Evolutionary conservation across 2,888 invertebrate genomes (phyloP).

Genomic region (Campoplex capitator): DNA sequence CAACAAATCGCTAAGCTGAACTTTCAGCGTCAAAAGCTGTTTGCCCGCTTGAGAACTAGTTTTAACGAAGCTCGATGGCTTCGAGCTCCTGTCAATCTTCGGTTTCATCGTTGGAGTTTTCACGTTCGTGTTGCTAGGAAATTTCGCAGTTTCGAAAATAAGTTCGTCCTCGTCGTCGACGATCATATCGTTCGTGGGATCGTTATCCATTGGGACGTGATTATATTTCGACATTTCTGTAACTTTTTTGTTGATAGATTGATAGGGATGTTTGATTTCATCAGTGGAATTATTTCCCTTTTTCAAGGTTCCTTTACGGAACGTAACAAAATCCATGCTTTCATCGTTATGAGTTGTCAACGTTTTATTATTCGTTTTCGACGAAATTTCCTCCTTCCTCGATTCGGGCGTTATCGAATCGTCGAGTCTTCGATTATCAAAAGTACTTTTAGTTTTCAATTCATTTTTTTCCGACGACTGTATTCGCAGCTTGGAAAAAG

Average conservation of each 20-base stretch:
- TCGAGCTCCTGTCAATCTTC: constrained; percentile 78
- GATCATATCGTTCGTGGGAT: constrained; percentile 38
- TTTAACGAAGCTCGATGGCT: constrained; percentile 71
- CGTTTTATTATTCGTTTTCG: background rate
- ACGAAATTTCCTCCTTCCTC: background rate
- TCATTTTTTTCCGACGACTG: constrained; percentile 29
- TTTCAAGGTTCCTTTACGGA: background rate
- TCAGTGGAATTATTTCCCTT: constrained; percentile 11
- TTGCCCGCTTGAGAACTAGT: constrained; percentile 41
- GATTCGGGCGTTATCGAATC: background rate
- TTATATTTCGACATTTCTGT: constrained; percentile 37
- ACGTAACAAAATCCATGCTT: background rate
- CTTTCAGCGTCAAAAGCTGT: constrained; percentile 68
- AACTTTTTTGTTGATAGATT: constrained; percentile 28
- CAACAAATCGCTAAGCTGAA: constrained; percentile 69
- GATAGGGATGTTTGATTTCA: constrained; percentile 38
- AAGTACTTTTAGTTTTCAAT: background rate
- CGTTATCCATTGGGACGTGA: constrained; percentile 5
- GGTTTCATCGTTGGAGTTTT: constrained; percentile 69
- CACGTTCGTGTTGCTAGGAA: constrained; percentile 6
- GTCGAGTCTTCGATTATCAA: background rate
- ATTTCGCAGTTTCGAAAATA: constrained; percentile 27
- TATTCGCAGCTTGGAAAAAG: constrained; percentile 47
- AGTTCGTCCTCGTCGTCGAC: constrained; percentile 58
- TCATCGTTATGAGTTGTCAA: constrained; percentile 6